Evolutionary conservation across 2,888 invertebrate genomes (phyloP).

Genomic region (Volucella inflata): DNA sequence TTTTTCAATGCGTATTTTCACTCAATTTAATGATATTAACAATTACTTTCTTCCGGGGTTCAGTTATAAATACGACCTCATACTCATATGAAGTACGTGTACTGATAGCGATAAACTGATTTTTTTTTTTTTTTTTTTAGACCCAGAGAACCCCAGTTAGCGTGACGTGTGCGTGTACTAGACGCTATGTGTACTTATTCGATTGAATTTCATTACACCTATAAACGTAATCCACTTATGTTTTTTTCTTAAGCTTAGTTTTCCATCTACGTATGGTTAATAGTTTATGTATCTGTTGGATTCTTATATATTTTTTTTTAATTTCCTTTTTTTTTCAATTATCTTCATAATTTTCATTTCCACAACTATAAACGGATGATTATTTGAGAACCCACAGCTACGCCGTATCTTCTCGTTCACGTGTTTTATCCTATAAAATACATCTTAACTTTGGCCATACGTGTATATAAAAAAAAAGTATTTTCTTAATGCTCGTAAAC

Average conservation of each 20-base stretch:
- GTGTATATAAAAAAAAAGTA: constrained; percentile 19
- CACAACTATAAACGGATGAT: constrained; percentile 33
- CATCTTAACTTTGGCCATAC: constrained; percentile 30
- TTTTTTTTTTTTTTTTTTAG: too few species aligned
- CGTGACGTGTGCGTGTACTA: constrained; percentile 38
- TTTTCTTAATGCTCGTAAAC: constrained; percentile 49
- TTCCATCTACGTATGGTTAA: neutral
- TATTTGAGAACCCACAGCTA: constrained; percentile 23
- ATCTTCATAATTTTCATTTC: constrained; percentile 39
- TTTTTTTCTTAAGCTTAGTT: constrained; percentile 7
- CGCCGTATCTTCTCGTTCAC: constrained; percentile 25
- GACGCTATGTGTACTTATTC: constrained; percentile 38
- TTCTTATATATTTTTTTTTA: neutral
- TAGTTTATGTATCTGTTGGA: neutral
- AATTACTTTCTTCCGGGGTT: constrained; percentile 70
- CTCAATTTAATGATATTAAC: constrained; percentile 71
- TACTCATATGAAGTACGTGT: neutral
- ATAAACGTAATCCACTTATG: constrained; percentile 64
- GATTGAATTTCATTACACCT: constrained; percentile 73
- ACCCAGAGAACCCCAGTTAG: neutral
- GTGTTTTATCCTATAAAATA: constrained; percentile 25
- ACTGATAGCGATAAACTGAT: constrained; percentile 64
- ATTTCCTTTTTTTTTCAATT: constrained; percentile 11
- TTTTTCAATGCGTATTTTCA: constrained; percentile 72
- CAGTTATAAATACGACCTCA: constrained; percentile 14